A percentile compares a stretch with the other conserved stretches of the same genome.
Evolutionary conservation across 2,113 vertebrate species (phyloP).

Genomic region (Prolemur simus): DNA sequence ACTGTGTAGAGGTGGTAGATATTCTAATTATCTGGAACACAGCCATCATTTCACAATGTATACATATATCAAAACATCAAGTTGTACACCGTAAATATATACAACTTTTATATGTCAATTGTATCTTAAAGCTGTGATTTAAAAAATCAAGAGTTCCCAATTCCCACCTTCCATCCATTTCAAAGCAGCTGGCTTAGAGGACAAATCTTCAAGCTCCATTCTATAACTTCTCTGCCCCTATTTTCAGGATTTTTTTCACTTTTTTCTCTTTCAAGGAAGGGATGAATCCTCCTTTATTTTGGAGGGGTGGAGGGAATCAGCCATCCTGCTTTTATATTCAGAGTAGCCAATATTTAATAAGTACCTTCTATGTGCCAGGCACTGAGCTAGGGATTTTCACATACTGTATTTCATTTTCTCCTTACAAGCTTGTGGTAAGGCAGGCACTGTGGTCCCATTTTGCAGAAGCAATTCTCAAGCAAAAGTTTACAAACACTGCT

Average conservation of each 20-base stretch:
- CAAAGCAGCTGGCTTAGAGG: neutral
- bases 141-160: neutral
- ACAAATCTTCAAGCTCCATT: neutral
- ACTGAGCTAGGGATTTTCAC: neutral
- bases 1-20: neutral
- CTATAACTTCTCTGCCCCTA: neutral
- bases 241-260: conserved; percentile 22
- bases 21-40: neutral
- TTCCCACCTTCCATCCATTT: neutral
- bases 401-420: neutral
- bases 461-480: neutral
- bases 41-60: neutral
- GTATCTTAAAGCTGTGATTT: neutral
- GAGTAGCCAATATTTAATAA: neutral
- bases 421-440: neutral
- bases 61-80: neutral
- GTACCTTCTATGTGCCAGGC: neutral
- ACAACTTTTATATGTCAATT: neutral
- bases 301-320: neutral
- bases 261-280: neutral
- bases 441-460: neutral
- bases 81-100: neutral
- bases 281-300: neutral
- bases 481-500: neutral
- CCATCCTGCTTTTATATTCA: neutral